Base-by-base conservation (phyloP, 2,888 invertebrate genomes). In the Cosmopolites sordidus region DNA sequence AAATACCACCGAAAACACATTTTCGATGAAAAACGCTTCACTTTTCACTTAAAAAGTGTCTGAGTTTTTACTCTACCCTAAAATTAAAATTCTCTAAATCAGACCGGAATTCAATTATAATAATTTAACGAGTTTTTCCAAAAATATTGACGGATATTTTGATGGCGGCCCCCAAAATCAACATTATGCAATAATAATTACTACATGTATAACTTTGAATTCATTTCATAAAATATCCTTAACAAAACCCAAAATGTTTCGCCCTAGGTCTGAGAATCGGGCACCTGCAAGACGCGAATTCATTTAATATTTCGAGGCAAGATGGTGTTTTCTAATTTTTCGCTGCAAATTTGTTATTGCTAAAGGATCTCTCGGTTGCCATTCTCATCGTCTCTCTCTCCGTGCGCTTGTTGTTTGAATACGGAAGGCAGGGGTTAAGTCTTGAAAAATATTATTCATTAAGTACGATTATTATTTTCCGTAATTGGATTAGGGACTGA, bases 271-370 rank as follows among this genome's bases (percentile, higher is more conserved):
- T 33, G 33, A 33, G 47, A 47, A 47, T 37, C 15, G 39, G 16
- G 12, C 47, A 47, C 39, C 47, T 47, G 47, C 40, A 17, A 22
- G 22, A 27, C 27, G 39, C 22, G 38, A 27, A 47, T 47, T 47
- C 9, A 39, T 39, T 39, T 47, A 22, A 40, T 33, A 12, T 33
- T 33, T 12, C 33, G 33, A 4, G 33, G 22, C 22, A 22, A 22
- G 33, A 33, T 33, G 11, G 33, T 11, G 33, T 33, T 33, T 22
- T 33, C 33, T 33, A 33, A 33, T 33, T 33, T 33, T 33, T 33
- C 33, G 33, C 33, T 33, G 33, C 12, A 33, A 33, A 33, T 33
- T 33, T n/a, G 33, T 33, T 33, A 12, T 33, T 33, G 33, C 33
- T 33, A 12, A 12, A 5, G 33, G 33, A 22, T 22, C 22, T 22